Evolutionary conservation across 2,888 invertebrate species (phyloP), one percentile per base, ranked within the genome.

Genomic region (Apotomis betuletana): DNA sequence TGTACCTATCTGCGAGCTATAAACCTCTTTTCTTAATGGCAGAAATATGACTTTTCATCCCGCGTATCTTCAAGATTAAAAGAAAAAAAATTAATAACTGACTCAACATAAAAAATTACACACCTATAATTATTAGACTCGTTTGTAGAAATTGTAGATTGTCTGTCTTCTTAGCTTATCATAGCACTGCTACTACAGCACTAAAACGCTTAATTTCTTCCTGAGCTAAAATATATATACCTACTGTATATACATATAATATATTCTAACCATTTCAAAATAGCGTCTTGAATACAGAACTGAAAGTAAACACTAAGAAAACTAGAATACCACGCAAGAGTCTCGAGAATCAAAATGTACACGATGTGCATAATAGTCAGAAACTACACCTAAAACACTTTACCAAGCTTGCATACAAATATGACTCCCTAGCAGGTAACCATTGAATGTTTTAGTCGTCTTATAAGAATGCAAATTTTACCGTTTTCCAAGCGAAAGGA

Each of bases 381-480:
- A 60, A 58, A 63, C 54, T 57, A 58, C 58, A 70, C 27, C 57
- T 62, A 57, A 72, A 68, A 63, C 41, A 41, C 58, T n/a, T 36
- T 27, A 58, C 70, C 27, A 3, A 36, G 67, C 67, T 58, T 68
- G 72, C 67, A 72, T 72, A 68, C 72, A 72, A 74, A 75, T 76
- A 81, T 74, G 75, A 73, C 69, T 70, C 55, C 76, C 78, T 74
- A 75, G 76, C 78, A 70, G 67, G 81, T 77, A 79, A 83, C 84
- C 81, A 83, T 86, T 80, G 80, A 80, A 80, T 75, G 77, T 67
- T 63, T 74, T 73, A 69, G 74, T 83, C 81, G 80, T 83, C 79
- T 80, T 81, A 85, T 85, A 85, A 81, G 79, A 84, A 87, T 87
- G 87, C 83, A 86, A 87, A 87, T 87, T 79, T 81, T 83, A 87